Base-by-base conservation (phyloP, 2,113 vertebrate species). In the Lasiurus cinereus region DNA sequence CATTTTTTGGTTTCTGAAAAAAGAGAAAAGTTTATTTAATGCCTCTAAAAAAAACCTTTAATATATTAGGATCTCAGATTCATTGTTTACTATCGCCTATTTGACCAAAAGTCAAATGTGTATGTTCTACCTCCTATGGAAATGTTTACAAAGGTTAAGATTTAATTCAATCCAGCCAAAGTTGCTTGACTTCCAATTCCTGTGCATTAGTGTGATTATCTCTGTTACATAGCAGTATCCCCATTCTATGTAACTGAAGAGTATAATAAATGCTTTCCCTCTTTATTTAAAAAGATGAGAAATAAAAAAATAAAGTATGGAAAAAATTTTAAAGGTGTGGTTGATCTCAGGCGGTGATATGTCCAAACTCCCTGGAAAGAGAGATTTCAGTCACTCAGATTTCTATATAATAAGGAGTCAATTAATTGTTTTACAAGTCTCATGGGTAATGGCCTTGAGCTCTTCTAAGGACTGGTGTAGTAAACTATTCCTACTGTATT, bases 91-190 rank as follows among this genome's bases (percentile, higher is more conserved):
- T 98, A 96, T 96, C 91, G 95, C 76, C 77, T 97, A 96, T 98
- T 98, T 98, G 98, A 96, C 98, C 97, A 50, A 95, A 85, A 94
- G 98, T 98, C 98, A 98, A 98, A 98, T 98, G 69, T 97, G 84
- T 97, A 90, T 97, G 95, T 98, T 97, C 98, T 99, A 99, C 98
- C 98, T 99, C 98, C 97, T 98, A 96, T 98, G 97, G 97, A 98
- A 98, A 98, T 98, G 98, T 99, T 99, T 99, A 98, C 98, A 98
- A 97, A 97, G 94, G 96, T 98, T 95, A 97, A 29, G 95, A 98
- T 56, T 97, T 97, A 97, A 97, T 97, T 97, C 96, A 97, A 92
- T 94, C 96, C 94, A 98, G 91, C 87, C 96, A 98, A 97, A 96
- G 96, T 95, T 83, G 62, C 88, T 93, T 95, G 46, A 24, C 92